phyloP scores from a whole-genome alignment of 1,140 invertebrate species.

The Neuroterus valhalla region DNA sequence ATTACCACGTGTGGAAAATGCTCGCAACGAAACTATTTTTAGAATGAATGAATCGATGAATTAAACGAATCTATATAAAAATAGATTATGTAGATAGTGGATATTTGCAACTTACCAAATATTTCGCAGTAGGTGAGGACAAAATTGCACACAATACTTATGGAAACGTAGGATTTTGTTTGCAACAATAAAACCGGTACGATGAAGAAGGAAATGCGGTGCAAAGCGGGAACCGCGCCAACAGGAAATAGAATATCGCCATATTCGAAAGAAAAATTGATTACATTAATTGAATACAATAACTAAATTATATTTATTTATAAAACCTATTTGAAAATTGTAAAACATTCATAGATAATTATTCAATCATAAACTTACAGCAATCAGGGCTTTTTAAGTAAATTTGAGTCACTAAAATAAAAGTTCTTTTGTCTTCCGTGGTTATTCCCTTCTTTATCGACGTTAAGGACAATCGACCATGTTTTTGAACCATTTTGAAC shows the following conservation, averaged over 20 bases:
- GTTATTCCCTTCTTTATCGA: too few species aligned
- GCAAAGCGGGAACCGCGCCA: neutral
- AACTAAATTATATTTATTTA: too few species aligned
- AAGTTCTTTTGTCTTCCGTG: too few species aligned
- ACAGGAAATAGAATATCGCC: conserved; percentile 3
- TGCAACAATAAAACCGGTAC: neutral
- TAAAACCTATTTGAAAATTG: too few species aligned
- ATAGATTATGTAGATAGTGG: neutral
- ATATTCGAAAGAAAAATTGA: neutral
- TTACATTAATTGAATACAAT: neutral
- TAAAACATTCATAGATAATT: too few species aligned
- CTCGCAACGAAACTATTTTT: neutral
- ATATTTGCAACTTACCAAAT: neutral
- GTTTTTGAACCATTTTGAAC: too few species aligned
- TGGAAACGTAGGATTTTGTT: neutral
- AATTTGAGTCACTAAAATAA: too few species aligned
- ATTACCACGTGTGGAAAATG: neutral
- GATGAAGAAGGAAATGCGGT: neutral
- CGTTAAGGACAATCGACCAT: too few species aligned
- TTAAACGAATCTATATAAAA: neutral
- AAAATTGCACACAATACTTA: neutral
- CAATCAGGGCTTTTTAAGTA: too few species aligned
- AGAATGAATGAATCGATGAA: neutral
- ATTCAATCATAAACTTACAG: too few species aligned
- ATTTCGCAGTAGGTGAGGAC: neutral